Base-by-base conservation (phyloP, 2,888 invertebrate species). In the Sesia bembeciformis region DNA sequence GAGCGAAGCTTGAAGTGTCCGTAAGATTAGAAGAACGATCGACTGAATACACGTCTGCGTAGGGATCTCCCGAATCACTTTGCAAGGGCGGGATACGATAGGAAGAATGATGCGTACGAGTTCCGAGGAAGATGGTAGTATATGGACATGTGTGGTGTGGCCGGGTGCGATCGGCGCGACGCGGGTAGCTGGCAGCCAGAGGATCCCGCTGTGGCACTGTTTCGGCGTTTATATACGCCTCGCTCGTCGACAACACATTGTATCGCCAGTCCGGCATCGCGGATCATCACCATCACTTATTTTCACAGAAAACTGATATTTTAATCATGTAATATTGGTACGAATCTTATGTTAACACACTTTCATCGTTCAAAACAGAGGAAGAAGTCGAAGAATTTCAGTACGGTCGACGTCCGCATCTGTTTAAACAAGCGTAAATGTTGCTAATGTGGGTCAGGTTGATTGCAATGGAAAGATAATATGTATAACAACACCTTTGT, bases 251-350 rank as follows among this genome's bases (percentile, higher is more conserved):
- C 68, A 90, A 76, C 68, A 90, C 88, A 78, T 90, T 90, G 83
- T 90, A 88, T 65, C 90, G 85, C 90, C 90, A 90, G 74, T 90
- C 90, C 65, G 90, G 90, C 90, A 90, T 90, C 66, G 76, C 84
- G 72, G 65, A 75, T 67, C 65, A 72, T 67, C 73, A 82, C 75
- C 85, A 87, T 86, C 78, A 86, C 87, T 82, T 70, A 70, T 67
- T 62, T 60, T 54, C 59, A 56, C 61, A 60, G 63, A 62, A 64
- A 68, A 63, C 61, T 54, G 58, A 60, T 67, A 57, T 66, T 57
- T 62, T 64, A 71, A 73, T 73, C 60, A 67, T 69, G 61, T 62
- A 57, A 64, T 66, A 58, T 39, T 6, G 39, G 39, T 56, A 54
- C 56, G 56, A 60, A 59, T 62, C 64, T 72, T 68, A 68, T 74